These are phyloP conservation scores for Pecten maximus DNA, from an alignment of 2,888 invertebrate genomes.

Conservation along the genomic window DNA sequence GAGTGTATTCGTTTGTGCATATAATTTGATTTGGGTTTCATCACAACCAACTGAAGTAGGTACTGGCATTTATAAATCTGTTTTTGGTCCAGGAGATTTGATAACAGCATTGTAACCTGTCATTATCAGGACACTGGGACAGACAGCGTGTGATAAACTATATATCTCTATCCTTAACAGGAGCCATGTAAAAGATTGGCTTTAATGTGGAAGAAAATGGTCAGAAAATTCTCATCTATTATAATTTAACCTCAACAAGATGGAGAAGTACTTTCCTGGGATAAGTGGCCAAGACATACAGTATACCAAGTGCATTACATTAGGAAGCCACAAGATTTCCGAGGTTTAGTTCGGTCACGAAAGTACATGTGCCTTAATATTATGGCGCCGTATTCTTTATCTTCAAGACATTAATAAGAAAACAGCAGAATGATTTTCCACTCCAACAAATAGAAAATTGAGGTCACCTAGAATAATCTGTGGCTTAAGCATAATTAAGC, in stretches of 20 bases:
- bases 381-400: not conserved
- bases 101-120: not conserved
- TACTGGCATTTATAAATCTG: not conserved
- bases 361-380: not conserved
- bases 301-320: not conserved
- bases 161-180: not conserved
- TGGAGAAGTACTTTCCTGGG: not conserved
- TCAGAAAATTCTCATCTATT: not conserved
- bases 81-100: not conserved
- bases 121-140: not conserved
- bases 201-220: not conserved
- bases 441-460: not conserved
- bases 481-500: no score
- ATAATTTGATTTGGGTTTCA: not conserved
- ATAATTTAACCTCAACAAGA: not conserved
- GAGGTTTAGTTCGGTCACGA: not conserved
- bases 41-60: not conserved
- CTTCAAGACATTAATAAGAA: not conserved
- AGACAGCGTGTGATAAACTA: not conserved
- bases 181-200: not conserved
- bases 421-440: not conserved
- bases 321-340: not conserved
- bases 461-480: no score
- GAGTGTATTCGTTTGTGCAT: not conserved
- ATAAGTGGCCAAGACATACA: not conserved